Conservation (phyloP, 2,888 invertebrate genomes). For the Hirtodrosophila cameraria region DNA sequence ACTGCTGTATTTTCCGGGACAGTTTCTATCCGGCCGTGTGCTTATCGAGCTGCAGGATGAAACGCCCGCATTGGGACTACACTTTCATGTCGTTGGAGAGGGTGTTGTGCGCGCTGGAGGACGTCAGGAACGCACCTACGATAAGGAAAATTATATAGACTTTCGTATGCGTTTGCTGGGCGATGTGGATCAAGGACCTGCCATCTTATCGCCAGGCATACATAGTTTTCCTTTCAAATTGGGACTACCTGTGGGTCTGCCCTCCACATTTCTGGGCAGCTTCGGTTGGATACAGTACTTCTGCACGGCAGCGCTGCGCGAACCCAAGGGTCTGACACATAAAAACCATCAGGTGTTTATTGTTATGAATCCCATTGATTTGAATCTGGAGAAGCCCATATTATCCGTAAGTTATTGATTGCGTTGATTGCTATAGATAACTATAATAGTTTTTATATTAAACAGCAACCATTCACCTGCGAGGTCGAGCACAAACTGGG, state of each 20-base stretch:
- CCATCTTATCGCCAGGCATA: constrained; percentile 94
- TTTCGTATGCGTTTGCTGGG: constrained; percentile 96
- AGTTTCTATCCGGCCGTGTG: constrained; percentile 95
- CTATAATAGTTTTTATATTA: not conserved
- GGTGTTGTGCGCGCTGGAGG: constrained; percentile 93
- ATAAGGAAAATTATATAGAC: constrained; percentile 97
- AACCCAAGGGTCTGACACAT: constrained; percentile 93
- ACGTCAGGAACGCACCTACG: constrained; percentile 93
- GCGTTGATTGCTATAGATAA: constrained; percentile 47
- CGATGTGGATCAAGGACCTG: constrained; percentile 92
- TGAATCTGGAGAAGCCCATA: constrained; percentile 94
- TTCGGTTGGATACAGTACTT: constrained; percentile 98
- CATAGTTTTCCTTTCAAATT: constrained; percentile 97
- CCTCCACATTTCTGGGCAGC: constrained; percentile 96
- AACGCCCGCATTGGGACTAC: constrained; percentile 94
- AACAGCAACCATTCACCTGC: constrained; percentile 93
- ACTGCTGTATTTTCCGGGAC: constrained; percentile 95
- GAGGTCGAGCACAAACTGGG: constrained; percentile 96
- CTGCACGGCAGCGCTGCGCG: constrained; percentile 94
- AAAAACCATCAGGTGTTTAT: constrained; percentile 99
- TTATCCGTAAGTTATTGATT: constrained; percentile 88
- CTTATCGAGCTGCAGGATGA: constrained; percentile 96
- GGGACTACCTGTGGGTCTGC: constrained; percentile 94
- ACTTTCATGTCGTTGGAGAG: constrained; percentile 97
- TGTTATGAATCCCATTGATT: constrained; percentile 97